A percentile compares a stretch with the other conserved stretches of the same genome.
These are phyloP conservation scores for Lordiphosa clarofinis DNA, from an alignment of 1,140 invertebrate species.

Conservation along the genomic window DNA sequence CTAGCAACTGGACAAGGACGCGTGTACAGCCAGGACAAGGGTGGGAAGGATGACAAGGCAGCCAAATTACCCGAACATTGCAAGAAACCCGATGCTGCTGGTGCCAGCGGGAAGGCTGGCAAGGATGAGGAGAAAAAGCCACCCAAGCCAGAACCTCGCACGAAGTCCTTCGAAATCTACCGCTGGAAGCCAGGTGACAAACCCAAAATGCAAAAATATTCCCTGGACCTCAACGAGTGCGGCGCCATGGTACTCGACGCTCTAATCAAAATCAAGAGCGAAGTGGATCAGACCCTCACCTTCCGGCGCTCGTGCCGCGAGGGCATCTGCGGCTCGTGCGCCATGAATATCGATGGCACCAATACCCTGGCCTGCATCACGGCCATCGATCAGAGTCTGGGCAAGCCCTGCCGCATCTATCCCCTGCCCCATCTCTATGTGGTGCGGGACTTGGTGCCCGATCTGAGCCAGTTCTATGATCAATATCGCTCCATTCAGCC, in stretches of 20 bases:
- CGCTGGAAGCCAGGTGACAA: conserved; percentile 94
- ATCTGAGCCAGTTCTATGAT: conserved; percentile 95
- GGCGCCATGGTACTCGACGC: conserved; percentile 98
- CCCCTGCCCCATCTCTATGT: conserved; percentile 99
- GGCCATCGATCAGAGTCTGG: conserved; percentile 29
- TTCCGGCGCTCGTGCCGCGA: conserved; percentile 97
- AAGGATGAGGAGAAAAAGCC: no score
- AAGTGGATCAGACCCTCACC: conserved; percentile 96
- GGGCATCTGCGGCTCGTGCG: conserved; percentile 98
- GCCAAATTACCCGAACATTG: no score
- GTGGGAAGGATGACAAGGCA: no score
- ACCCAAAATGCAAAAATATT: conserved; percentile 92
- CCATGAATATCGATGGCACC: conserved; percentile 98
- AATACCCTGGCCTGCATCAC: conserved; percentile 93
- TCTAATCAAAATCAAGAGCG: conserved; percentile 98
- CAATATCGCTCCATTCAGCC: conserved; percentile 97
- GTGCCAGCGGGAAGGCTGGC: no score
- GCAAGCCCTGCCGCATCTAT: conserved; percentile 82
- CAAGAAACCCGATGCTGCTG: no score
- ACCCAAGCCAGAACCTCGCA: conserved; percentile 18
- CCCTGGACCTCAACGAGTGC: conserved; percentile 94
- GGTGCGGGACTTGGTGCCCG: conserved; percentile 96
- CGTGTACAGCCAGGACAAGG: no score
- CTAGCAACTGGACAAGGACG: no score
- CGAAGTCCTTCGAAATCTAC: conserved; percentile 93